A percentile compares a stretch with the other conserved stretches of the same genome.
Conservation (phyloP, 2,797 vertebrate species). For the Hyperoplus lanceolatus region DNA sequence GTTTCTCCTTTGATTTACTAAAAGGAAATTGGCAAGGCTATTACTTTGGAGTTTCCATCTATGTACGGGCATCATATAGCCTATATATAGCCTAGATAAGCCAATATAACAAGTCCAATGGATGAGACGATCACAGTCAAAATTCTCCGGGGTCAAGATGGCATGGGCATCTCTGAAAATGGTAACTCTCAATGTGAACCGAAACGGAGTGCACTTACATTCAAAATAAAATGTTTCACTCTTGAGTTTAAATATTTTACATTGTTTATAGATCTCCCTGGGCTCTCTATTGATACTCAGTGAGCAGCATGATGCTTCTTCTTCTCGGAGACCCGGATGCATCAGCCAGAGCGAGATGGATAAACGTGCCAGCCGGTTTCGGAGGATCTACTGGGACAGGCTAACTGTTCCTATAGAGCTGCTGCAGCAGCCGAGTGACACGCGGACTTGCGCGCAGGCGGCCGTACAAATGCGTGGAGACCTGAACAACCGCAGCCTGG, state of each 20-base stretch:
- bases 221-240: neutral
- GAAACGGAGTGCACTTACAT: neutral
- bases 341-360: neutral
- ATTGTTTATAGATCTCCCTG: conserved; percentile 25
- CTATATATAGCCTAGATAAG: neutral
- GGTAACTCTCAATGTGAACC: neutral
- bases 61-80: no score
- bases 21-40: neutral
- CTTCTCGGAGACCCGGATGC: neutral
- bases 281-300: conserved; percentile 14
- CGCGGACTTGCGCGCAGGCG: conserved; percentile 3
- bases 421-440: neutral
- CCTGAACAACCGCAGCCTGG: conserved; percentile 76
- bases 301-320: rapidly evolving
- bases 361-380: rapidly evolving
- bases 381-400: rapidly evolving
- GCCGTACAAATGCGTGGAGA: neutral
- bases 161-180: neutral
- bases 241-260: neutral
- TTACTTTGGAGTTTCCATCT: no score
- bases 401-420: neutral
- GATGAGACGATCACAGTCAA: rapidly evolving
- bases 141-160: conserved; percentile 4
- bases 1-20: neutral
- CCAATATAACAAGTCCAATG: neutral